Evolutionary conservation across 2,797 vertebrate genomes (phyloP).

Genomic region (Sebastes itinus): DNA sequence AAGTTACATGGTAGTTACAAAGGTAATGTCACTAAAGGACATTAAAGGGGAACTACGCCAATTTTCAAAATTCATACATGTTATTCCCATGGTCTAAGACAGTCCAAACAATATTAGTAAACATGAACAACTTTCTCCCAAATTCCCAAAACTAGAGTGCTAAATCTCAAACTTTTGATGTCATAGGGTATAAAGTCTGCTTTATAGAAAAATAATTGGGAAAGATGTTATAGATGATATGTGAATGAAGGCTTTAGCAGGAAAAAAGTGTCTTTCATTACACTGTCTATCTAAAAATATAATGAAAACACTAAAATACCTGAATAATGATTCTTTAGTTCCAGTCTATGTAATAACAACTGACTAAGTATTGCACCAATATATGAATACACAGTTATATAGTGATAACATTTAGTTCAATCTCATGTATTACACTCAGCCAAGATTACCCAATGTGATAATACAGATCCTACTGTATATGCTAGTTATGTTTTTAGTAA

Average conservation of each 20-base stretch:
- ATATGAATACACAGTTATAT: background rate
- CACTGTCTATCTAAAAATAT: too few species aligned
- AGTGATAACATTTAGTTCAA: background rate
- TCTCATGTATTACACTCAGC: background rate
- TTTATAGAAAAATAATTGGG: too few species aligned
- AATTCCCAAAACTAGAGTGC: too few species aligned
- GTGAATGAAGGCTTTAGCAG: background rate
- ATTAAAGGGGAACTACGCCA: background rate
- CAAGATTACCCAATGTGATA: background rate
- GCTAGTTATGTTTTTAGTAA: background rate
- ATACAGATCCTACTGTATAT: background rate
- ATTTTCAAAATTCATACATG: too few species aligned
- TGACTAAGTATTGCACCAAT: background rate
- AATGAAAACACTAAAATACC: slow-evolving; percentile 1
- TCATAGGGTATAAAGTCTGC: too few species aligned
- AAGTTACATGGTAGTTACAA: background rate
- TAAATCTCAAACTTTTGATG: too few species aligned
- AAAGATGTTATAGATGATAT: too few species aligned
- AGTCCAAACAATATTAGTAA: too few species aligned
- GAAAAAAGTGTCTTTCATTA: background rate
- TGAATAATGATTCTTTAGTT: background rate
- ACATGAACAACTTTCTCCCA: too few species aligned
- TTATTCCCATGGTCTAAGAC: too few species aligned
- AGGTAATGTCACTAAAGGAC: slow-evolving; percentile 1
- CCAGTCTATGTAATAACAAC: background rate